Base-by-base conservation (phyloP, 2,113 vertebrate genomes). In the Salvelinus fontinalis region DNA sequence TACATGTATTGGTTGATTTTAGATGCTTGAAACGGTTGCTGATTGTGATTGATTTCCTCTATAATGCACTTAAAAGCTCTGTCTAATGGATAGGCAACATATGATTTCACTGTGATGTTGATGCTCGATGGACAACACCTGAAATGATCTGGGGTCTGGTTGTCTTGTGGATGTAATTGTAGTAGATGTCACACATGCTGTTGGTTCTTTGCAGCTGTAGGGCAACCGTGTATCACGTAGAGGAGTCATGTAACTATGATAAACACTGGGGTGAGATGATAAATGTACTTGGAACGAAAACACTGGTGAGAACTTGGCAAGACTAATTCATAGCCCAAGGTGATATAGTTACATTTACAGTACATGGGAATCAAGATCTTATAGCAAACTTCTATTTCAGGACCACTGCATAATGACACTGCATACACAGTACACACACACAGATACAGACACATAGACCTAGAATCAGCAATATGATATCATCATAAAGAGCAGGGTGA, bases 41-140 rank as follows among this genome's bases (percentile, higher is more conserved):
- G 26, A 66, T 51, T 49, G 24, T 60, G 57, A 49, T 39, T 75
- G 39, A 14, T 70, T 71, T 75, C 62, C 74, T 60, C 70, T n/a
- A 29, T 82, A 78, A 84, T 76, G 73, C 68, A 75, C 59, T 14
- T 67, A 39, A 72, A 79, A 73, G 65, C 65, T 65, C 67, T 73
- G 49, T 75, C 72, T 77, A 84, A 84, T 81, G 75, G 74, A 76
- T 60, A 70, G 49, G 65, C 31, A 51, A 44, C 31, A 39, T 18
- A 27, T 39, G 67, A 69, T 69, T 69, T 44, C 67, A 20, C 31
- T 69, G 7, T 4, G 14, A 34, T 14, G 18, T 44, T 12, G 24
- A 3, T 3, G n/a, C 26, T 73, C 20, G 9, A 48, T 22, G 62
- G 49, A 71, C 8, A 20, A 67, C 7, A 57, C 49, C 57, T 27